Evolutionary conservation across 2,797 vertebrate genomes (phyloP).

Genomic region (Crypturellus tataupa): DNA sequence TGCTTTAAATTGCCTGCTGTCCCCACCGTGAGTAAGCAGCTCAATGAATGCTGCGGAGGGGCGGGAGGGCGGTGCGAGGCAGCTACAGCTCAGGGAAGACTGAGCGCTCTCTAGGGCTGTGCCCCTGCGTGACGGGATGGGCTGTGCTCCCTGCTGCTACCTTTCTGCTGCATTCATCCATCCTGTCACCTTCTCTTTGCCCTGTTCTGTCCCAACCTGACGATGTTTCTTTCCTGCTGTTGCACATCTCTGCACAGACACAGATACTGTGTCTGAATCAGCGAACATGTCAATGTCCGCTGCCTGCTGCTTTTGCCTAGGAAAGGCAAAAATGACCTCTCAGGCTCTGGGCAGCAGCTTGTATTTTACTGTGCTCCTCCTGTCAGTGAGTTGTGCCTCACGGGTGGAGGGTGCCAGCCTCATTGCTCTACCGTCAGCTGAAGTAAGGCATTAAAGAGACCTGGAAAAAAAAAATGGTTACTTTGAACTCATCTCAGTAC

Average conservation of each 20-base stretch:
- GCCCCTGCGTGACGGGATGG: neutral
- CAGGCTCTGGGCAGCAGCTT: neutral
- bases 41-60: neutral
- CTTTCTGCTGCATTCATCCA: neutral
- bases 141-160: fast-evolving
- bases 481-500: neutral
- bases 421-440: neutral
- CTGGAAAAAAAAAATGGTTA: neutral
- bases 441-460: neutral
- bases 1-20: neutral
- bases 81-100: neutral
- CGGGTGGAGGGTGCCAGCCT: neutral
- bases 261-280: neutral
- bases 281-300: neutral
- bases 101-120: neutral
- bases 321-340: neutral
- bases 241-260: neutral
- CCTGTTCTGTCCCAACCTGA: neutral
- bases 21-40: neutral
- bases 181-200: neutral
- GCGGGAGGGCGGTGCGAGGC: neutral
- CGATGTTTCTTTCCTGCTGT: neutral
- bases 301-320: neutral
- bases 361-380: neutral
- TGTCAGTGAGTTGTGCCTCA: neutral